Base-by-base conservation (phyloP, 2,113 vertebrate species). In the Colaptes auratus region DNA sequence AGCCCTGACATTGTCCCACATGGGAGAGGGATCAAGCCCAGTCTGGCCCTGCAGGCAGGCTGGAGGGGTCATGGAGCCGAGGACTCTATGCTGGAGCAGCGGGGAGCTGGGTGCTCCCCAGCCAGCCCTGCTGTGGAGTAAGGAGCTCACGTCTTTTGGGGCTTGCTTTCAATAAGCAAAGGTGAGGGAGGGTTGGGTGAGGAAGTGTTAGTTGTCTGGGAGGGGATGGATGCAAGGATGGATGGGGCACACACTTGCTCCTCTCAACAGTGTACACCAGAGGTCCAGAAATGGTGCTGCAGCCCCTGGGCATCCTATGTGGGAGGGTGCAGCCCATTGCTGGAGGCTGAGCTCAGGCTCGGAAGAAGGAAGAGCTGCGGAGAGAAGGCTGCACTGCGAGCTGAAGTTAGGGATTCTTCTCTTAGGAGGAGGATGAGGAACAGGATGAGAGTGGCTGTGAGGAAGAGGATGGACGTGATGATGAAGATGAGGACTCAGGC, bases 401-500 rank as follows among this genome's bases (percentile, higher is more conserved):
- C 61, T 94, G 92, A 94, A 31, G 39, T 75, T 12, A n/a, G 64
- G 48, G 53, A 46, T 44, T 79, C n/a, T 5, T 95, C 96, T 28
- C 91, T 44, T 97, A 98, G 97, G 98, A 99, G 97, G 99, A 99
- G 97, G 99, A 99, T 92, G 98, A 98, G 39, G 98, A 98, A 20
- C 97, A 95, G n/a, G 98, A 98, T 1, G 99, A 99, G 97, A 99
- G 98, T 1, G 99, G 99, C 88, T 99, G 99, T 93, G 99, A 99
- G 80, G 99, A 99, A 53, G 99, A 99, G 28, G 99, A 98, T 52
- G 98, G 99, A 20, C 98, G 92, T 0, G 98, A 98, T 60, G 98
- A 99, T 42, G 99, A 99, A 20, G 99, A 99, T 10, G 99, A 98
- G 79, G 98, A 98, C 85, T 99, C 99, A 0, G 99, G 98, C 96